These are phyloP conservation scores for Leucosticte australis DNA, from an alignment of 2,113 vertebrate genomes.

Conservation along the genomic window DNA sequence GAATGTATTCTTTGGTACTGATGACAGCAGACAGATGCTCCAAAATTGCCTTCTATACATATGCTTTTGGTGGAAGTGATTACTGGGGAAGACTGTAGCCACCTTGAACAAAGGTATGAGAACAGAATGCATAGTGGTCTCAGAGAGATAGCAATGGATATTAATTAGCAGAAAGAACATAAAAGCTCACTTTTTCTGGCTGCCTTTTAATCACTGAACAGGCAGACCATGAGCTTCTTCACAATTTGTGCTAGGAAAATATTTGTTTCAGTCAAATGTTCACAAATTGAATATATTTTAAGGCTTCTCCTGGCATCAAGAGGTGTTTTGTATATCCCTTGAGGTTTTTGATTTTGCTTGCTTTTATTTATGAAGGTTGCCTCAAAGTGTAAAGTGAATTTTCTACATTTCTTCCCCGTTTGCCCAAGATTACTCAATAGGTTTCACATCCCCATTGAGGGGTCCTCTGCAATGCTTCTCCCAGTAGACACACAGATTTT, in stretches of 20 bases:
- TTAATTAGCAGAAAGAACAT: not conserved
- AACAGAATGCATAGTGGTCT: not conserved
- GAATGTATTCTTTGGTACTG: not conserved
- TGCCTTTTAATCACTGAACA: not conserved
- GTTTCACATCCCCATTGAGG: not conserved
- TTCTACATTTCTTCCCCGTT: not conserved
- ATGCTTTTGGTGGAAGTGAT: not conserved
- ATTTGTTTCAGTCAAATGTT: not conserved
- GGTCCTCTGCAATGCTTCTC: not conserved
- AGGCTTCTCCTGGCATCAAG: not conserved
- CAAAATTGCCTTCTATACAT: not conserved
- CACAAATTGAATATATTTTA: not conserved
- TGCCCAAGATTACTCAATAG: not conserved
- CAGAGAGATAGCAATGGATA: not conserved
- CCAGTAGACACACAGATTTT: not conserved
- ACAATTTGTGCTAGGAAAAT: not conserved
- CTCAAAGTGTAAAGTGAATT: not conserved
- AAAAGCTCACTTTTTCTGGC: not conserved
- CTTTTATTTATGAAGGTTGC: not conserved
- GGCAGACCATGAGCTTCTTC: not conserved
- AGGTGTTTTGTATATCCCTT: not conserved
- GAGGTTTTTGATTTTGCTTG: not conserved
- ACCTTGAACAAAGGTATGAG: not conserved
- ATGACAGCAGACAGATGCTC: not conserved
- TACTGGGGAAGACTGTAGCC: not conserved